phyloP scores from a whole-genome alignment of 2,797 vertebrate species.

The Discoglossus pictus region DNA sequence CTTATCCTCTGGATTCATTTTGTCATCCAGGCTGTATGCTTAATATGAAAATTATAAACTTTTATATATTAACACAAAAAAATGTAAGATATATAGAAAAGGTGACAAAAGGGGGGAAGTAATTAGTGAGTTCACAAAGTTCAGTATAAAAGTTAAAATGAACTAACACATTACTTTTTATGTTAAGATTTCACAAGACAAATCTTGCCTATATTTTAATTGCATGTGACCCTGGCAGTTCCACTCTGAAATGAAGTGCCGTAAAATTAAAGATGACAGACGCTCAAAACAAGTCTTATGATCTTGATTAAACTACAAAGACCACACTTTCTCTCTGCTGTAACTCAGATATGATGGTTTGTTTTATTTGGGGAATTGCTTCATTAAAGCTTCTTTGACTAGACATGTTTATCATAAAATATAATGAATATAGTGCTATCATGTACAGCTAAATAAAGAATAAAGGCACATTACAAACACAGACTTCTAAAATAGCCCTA shows the following conservation, averaged over 20 bases:
- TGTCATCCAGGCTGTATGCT: conserved; percentile 75
- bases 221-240: conserved; percentile 83
- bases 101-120: conserved; percentile 82
- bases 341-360: conserved; percentile 83
- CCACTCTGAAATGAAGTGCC: conserved; percentile 81
- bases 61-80: conserved; percentile 65
- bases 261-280: conserved; percentile 87
- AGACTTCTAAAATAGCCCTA: conserved; percentile 63
- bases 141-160: conserved; percentile 83
- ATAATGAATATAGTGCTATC: conserved; percentile 74
- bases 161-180: conserved; percentile 84
- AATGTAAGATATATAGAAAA: conserved; percentile 82
- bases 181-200: conserved; percentile 85
- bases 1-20: conserved; percentile 74
- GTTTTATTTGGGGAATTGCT: conserved; percentile 88
- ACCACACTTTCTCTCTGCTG: conserved; percentile 78
- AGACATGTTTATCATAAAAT: conserved; percentile 88
- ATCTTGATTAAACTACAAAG: conserved; percentile 88
- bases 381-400: conserved; percentile 92
- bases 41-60: conserved; percentile 73
- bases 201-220: conserved; percentile 86
- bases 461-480: conserved; percentile 65
- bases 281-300: conserved; percentile 83
- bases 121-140: conserved; percentile 84
- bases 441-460: conserved; percentile 71